phyloP scores from a whole-genome alignment of 2,888 invertebrate genomes.

The Elaeidobius kamerunicus region DNA sequence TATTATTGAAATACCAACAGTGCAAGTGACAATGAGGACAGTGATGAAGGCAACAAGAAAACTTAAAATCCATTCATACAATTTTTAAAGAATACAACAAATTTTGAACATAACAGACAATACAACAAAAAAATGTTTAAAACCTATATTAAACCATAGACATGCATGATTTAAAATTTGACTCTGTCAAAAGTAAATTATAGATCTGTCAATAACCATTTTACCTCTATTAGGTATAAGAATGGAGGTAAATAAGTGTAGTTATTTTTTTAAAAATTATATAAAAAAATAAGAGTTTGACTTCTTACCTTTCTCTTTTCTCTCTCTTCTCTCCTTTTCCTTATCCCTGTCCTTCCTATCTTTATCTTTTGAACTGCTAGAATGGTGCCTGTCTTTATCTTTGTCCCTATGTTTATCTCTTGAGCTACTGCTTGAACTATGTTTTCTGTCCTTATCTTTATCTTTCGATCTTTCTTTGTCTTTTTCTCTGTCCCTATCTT shows the following conservation, averaged over 20 bases:
- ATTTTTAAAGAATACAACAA: constrained; percentile 11
- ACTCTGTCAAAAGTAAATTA: constrained; percentile 11
- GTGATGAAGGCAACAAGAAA: neutral
- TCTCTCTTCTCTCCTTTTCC: constrained; percentile 43
- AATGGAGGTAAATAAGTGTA: neutral
- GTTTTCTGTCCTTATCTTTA: constrained; percentile 48
- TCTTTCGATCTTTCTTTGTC: constrained; percentile 45
- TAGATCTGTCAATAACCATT: neutral
- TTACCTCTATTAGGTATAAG: neutral
- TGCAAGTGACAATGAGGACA: constrained; percentile 14
- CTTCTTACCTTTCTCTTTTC: constrained; percentile 38
- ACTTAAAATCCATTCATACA: neutral
- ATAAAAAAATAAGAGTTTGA: too few relatives aligned
- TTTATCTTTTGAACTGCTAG: constrained; percentile 54
- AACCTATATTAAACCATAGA: neutral
- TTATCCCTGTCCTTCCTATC: constrained; percentile 50
- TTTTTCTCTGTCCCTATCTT: constrained; percentile 42
- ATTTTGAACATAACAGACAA: too few relatives aligned
- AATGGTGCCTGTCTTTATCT: constrained; percentile 39
- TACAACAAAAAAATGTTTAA: too few relatives aligned
- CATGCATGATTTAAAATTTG: constrained; percentile 12
- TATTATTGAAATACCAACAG: constrained; percentile 6
- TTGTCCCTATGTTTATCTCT: constrained; percentile 47
- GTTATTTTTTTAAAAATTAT: constrained; percentile 15
- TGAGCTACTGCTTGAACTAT: constrained; percentile 38